Conservation (phyloP, 2,113 vertebrate genomes). For the Isichthys henryi region DNA sequence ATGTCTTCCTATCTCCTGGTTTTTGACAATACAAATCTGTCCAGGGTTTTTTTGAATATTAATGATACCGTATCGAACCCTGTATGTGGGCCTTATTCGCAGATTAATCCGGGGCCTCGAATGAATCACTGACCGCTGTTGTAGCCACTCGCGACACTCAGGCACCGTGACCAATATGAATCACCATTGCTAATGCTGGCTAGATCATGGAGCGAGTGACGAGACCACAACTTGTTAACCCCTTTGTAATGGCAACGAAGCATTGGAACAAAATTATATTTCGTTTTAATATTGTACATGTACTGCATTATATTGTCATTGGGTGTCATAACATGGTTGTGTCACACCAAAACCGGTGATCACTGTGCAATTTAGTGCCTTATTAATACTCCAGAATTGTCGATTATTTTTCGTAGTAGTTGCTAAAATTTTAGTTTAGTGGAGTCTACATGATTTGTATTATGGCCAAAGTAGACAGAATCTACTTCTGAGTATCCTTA, state of each 20-base stretch:
- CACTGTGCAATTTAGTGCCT: neutral
- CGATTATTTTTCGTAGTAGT: neutral
- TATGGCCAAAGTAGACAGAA: neutral
- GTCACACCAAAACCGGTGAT: neutral
- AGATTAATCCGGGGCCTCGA: conserved; percentile 2
- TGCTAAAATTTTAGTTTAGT: neutral
- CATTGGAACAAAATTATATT: neutral
- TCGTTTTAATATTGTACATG: neutral
- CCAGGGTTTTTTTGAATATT: neutral
- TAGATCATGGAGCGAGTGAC: neutral
- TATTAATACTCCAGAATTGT: neutral
- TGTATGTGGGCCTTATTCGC: neutral
- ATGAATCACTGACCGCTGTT: neutral
- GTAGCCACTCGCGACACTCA: neutral
- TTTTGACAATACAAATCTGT: neutral
- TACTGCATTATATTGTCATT: neutral
- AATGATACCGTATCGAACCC: neutral
- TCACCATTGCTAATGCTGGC: neutral
- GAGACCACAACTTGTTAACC: neutral
- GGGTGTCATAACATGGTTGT: neutral
- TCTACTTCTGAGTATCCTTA: neutral
- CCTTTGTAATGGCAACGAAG: neutral
- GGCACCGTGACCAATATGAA: neutral
- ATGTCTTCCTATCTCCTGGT: neutral
- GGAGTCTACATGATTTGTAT: neutral